Base-by-base conservation (phyloP, 2,888 invertebrate species). In the Epistrophe eligans region DNA sequence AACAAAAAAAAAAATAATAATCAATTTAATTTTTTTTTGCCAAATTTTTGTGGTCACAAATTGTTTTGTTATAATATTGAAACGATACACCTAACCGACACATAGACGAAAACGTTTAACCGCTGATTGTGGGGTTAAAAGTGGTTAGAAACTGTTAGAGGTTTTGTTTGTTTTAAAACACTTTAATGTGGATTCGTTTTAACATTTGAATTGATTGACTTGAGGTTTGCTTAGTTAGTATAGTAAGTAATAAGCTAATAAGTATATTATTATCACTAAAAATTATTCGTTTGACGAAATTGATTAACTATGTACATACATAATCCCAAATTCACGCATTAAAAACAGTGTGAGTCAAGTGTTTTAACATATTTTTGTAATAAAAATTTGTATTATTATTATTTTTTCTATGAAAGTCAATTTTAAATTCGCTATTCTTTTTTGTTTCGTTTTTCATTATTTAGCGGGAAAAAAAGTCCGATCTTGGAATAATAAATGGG, bases 51-150 rank as follows among this genome's bases (percentile, higher is more conserved):
- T 79, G 85, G 85, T 85, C 48, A 62, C 77, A 67, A 73, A 74
- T 77, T 82, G 77, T 82, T 82, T 85, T 85, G 77, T 66, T 79
- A 73, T 74, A 77, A 73, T 74, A 77, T 74, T 50, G 64, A 85
- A 74, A 45, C 71, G 72, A 81, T 77, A 77, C 76, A 57, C 50
- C 81, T 40, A 48, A 73, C 45, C 70, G 58, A 38, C 50, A 57
- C 15, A 57, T 17, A 73, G 85, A 77, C 64, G 85, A 85, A 82
- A 82, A 62, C 82, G 74, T 52, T 85, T 85, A 85, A 85, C 85
- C 85, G 82, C 85, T 85, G 85, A 85, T 85, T 85, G 82, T 70
- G 74, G 82, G 73, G 85, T 82, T 79, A 82, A 85, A 52, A 57
- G 73, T 66, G 82, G 82, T 85, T 85, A 77, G 70, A 64, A 73